A percentile compares a stretch with the other conserved stretches of the same genome.
Evolutionary conservation across 2,888 invertebrate species (phyloP).

Genomic region (Sclerodermus sp.): DNA sequence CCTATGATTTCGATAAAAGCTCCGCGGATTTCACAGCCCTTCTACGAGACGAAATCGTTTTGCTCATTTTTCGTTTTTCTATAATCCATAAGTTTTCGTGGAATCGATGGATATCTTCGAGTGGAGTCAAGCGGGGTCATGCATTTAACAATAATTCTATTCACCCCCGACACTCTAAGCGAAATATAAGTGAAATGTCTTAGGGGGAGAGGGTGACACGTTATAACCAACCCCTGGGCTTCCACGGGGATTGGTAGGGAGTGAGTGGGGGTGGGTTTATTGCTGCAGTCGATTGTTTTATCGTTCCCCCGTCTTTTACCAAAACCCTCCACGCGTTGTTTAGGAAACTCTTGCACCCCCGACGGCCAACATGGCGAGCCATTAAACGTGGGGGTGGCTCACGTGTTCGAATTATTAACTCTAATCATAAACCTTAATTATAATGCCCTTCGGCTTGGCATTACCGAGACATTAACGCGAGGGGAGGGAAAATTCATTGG

Average conservation of each 20-base stretch:
- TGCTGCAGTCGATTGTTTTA: constrained; percentile 35
- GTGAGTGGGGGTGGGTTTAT: constrained; percentile 26
- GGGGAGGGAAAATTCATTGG: constrained; percentile 38
- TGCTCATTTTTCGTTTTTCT: too few relatives aligned
- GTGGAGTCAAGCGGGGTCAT: too few relatives aligned
- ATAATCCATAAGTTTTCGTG: too few relatives aligned
- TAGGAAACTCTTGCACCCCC: neutral
- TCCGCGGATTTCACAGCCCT: too few relatives aligned
- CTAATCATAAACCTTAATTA: constrained; percentile 53
- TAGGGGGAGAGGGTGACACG: too few relatives aligned
- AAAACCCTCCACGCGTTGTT: neutral
- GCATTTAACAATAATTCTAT: too few relatives aligned
- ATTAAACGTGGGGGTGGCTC: constrained; percentile 23
- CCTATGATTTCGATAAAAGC: too few relatives aligned
- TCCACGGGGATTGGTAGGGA: constrained; percentile 2
- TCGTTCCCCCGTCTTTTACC: constrained; percentile 19
- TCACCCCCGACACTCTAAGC: too few relatives aligned
- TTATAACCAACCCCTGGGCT: neutral
- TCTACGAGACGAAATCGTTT: too few relatives aligned
- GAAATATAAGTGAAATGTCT: too few relatives aligned
- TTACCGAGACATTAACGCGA: constrained; percentile 33
- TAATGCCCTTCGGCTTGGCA: constrained; percentile 37
- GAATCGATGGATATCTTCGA: too few relatives aligned
- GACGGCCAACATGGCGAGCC: neutral
- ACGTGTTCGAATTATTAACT: constrained; percentile 53